These are phyloP conservation scores for Tuta absoluta DNA, from an alignment of 2,888 invertebrate species.

Conservation along the genomic window DNA sequence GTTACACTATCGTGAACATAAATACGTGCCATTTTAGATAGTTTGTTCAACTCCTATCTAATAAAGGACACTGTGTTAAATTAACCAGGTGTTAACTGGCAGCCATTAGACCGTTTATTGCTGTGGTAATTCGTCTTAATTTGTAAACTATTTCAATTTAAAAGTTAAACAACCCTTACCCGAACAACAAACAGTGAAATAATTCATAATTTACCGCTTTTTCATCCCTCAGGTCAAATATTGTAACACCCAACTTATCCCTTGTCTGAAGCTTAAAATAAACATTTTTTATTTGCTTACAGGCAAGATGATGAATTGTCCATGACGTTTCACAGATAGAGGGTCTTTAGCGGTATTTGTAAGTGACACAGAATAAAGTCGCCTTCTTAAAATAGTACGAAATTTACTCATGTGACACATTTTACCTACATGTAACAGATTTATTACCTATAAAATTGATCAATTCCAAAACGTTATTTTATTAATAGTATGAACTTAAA, in stretches of 20 bases:
- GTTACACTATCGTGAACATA: neutral
- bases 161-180: constrained; percentile 21
- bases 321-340: constrained; percentile 1
- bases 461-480: no score
- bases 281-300: constrained; percentile 27
- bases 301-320: constrained; percentile 27
- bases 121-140: neutral
- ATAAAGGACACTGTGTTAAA: constrained; percentile 11
- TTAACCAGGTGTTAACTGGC: constrained; percentile 24
- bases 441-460: neutral
- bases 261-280: constrained; percentile 27
- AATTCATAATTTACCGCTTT: constrained; percentile 21
- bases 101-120: neutral
- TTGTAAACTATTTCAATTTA: constrained; percentile 28
- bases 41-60: neutral
- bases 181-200: constrained; percentile 13
- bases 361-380: constrained; percentile 8
- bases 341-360: neutral
- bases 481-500: no score
- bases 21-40: constrained; percentile 3
- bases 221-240: constrained; percentile 24
- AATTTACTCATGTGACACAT: neutral
- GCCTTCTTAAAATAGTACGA: neutral
- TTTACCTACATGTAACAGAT: neutral
- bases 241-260: constrained; percentile 21